Evolutionary conservation across 2,797 vertebrate genomes (phyloP).

Genomic region (Lutjanus campechanus): DNA sequence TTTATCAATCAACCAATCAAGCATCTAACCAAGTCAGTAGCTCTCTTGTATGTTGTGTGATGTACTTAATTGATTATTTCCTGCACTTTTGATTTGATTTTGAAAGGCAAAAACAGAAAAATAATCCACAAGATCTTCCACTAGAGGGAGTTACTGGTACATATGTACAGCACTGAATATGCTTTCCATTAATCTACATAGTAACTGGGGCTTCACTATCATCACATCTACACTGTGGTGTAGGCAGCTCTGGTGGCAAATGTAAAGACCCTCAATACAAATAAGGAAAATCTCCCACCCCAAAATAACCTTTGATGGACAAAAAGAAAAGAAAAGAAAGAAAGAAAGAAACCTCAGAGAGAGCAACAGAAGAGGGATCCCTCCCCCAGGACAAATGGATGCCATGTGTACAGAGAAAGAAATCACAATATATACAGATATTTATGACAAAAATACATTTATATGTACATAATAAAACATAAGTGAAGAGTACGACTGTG

Average conservation of each 20-base stretch:
- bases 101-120: neutral
- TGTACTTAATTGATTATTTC: neutral
- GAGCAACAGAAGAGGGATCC: no score
- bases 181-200: neutral
- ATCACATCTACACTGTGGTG: neutral
- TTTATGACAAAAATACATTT: no score
- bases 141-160: conserved; percentile 65
- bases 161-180: neutral
- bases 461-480: no score
- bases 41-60: neutral
- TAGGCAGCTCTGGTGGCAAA: conserved; percentile 2
- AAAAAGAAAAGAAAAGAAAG: no score
- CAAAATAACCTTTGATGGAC: no score
- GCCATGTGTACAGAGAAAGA: no score
- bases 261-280: no score
- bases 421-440: no score
- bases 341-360: no score
- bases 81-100: neutral
- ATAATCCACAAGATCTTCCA: conserved; percentile 21
- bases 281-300: no score
- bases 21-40: neutral
- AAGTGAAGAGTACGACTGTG: neutral
- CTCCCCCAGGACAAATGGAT: no score
- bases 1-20: neutral
- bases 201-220: neutral